These are phyloP conservation scores for Drosophila nr. medialis DNA, from an alignment of 2,888 invertebrate genomes.

Conservation along the genomic window DNA sequence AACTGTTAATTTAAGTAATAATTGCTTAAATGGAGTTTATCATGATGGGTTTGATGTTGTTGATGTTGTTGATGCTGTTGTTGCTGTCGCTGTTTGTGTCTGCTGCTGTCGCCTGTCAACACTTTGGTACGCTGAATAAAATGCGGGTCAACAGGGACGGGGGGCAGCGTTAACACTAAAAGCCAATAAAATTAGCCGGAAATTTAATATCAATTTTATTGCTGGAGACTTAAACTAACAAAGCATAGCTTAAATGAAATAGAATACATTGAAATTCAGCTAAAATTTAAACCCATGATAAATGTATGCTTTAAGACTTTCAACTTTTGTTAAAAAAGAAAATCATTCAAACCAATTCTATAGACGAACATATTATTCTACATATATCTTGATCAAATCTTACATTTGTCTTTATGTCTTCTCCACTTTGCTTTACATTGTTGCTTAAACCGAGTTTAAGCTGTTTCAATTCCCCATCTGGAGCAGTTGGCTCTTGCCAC, in stretches of 20 bases:
- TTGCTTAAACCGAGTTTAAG: neutral
- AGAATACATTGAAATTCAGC: neutral
- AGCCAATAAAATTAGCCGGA: constrained; percentile 14
- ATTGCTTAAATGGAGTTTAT: constrained; percentile 68
- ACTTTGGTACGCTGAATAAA: constrained; percentile 38
- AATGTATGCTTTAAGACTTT: neutral
- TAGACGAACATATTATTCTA: neutral
- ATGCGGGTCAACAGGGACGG: constrained; percentile 52
- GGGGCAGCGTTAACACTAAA: constrained; percentile 10
- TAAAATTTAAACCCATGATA: neutral
- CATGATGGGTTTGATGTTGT: constrained; percentile 31
- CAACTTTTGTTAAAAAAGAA: neutral
- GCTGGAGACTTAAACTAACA: constrained; percentile 2
- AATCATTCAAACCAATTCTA: neutral
- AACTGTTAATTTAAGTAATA: constrained; percentile 75
- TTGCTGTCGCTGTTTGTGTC: constrained; percentile 31
- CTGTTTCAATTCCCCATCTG: constrained; percentile 16
- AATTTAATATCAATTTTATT: constrained; percentile 24
- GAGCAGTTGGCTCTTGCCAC: constrained; percentile 12
- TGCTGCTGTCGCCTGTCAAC: constrained; percentile 60
- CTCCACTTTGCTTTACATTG: neutral
- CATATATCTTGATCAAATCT: neutral
- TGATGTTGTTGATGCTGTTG: constrained; percentile 19
- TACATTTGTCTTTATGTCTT: neutral
- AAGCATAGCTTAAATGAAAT: neutral